Conservation (phyloP, 2,888 invertebrate genomes). For the Diloba caeruleocephala region DNA sequence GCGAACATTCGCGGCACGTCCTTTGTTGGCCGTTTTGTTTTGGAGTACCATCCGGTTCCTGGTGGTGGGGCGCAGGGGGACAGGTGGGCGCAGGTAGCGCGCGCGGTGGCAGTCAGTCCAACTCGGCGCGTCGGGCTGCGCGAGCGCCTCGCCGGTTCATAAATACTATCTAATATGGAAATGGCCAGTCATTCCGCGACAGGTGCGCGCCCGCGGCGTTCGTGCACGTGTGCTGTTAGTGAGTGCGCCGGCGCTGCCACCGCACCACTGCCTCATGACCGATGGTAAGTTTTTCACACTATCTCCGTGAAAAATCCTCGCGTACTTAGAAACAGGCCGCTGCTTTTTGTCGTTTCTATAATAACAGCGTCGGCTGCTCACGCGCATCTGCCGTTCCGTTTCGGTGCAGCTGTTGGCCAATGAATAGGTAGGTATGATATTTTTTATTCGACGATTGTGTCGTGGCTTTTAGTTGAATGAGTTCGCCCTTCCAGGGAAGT, state of each 20-base stretch:
- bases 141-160: conserved; percentile 79
- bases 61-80: conserved; percentile 84
- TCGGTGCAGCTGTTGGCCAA: conserved; percentile 81
- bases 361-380: conserved; percentile 74
- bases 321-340: conserved; percentile 62
- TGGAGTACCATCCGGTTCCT: conserved; percentile 89
- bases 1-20: conserved; percentile 88
- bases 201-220: conserved; percentile 85
- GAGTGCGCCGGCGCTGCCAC: conserved; percentile 82
- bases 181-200: conserved; percentile 87
- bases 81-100: conserved; percentile 87
- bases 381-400: conserved; percentile 85
- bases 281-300: conserved; percentile 74
- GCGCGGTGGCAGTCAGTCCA: conserved; percentile 83
- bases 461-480: conserved; percentile 68
- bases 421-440: conserved; percentile 79
- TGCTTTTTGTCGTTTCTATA: conserved; percentile 75
- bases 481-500: conserved; percentile 66
- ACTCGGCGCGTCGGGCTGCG: conserved; percentile 81
- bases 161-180: conserved; percentile 80
- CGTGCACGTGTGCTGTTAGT: conserved; percentile 88
- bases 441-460: conserved; percentile 72
- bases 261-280: conserved; percentile 60
- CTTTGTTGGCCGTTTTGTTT: conserved; percentile 89
- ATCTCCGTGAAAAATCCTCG: conserved; percentile 62